Evolutionary conservation across 37 sponge, comb jelly and placozoan species (phyloP), one percentile per base, ranked within the genome.

Genomic region (Beroe forskalii): DNA sequence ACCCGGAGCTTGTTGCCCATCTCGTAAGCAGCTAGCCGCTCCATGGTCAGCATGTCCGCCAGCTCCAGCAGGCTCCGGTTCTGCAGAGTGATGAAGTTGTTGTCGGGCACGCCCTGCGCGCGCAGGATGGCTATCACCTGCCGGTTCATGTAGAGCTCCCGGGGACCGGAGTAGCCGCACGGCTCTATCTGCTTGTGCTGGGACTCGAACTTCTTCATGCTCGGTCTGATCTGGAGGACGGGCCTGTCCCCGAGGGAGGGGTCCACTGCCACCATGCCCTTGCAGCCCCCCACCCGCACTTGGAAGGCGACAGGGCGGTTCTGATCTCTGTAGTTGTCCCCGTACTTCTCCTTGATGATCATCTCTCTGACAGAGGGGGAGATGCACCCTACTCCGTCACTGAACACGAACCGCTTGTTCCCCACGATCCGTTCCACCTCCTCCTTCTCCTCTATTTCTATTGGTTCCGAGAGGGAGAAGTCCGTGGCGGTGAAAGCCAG

Each of bases 201-300:
- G 4, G 83, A 76, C 48, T 48, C 63, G 62, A 91, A 91, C 83
- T 91, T 91, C 60, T 76, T 75, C 91, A 91, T 91, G 63, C 91
- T 91, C 23, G 91, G 91, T 1, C 91, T 41, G 4, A 91, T 55
- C 35, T 76, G 91, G 6, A 91, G 86, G 25, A 42, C 30, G 12
- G 80, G 62, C 0, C 61, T 30, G 31, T 67, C 91, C 24, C 76
- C 35, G 6, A 83, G 14, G 19, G 40, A 19, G 9, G 60, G 61
- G 62, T 76, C 28, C 14, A 91, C 91, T 19, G 91, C 91, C 1
- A 91, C 91, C 64, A 91, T 76, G 62, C 91, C 91, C 83, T 91
- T 91, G 91, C 61, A 91, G 9, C 91, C 91, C 9, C 62, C 89
- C 14, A 91, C 48, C 20, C 91, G 61, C 25, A 91, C 64, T 35